A percentile compares a stretch with the other conserved stretches of the same genome.
phyloP scores from a whole-genome alignment of 2,113 vertebrate species.

The Ailuropoda melanoleuca region DNA sequence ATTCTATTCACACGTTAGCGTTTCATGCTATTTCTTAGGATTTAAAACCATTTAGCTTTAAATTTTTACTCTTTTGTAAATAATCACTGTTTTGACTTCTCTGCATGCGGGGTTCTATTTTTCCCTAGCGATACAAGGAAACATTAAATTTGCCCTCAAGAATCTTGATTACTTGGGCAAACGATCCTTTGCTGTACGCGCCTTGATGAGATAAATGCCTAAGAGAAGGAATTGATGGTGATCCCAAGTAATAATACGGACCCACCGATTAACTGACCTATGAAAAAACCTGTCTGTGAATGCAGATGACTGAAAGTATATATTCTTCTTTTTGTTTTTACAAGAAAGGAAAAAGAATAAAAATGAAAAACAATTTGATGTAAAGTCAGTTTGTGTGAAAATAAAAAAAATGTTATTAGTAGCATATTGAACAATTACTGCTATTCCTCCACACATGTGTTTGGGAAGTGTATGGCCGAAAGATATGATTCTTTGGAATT shows the following conservation, averaged over 20 bases:
- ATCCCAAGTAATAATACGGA: neutral
- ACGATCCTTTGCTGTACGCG: neutral
- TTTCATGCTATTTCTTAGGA: neutral
- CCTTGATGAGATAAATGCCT: neutral
- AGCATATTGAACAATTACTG: neutral
- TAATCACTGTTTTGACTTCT: neutral
- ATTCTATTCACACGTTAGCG: neutral
- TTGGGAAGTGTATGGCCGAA: neutral
- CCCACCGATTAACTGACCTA: neutral
- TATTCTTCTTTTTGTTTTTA: neutral
- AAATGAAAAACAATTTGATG: neutral
- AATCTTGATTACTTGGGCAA: conserved; percentile 19
- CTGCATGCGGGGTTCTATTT: neutral
- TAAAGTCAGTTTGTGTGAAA: neutral
- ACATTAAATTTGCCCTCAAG: neutral
- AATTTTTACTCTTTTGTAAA: conserved; percentile 29
- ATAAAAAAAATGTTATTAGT: neutral
- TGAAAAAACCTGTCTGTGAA: neutral
- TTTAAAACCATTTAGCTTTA: neutral
- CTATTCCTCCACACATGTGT: neutral
- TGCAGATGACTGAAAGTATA: neutral
- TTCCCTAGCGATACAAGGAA: neutral
- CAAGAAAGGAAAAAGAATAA: neutral
- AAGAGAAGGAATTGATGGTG: neutral
- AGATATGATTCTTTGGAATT: neutral